These are phyloP conservation scores for Thyatira batis DNA, from an alignment of 2,888 invertebrate species.

Conservation along the genomic window DNA sequence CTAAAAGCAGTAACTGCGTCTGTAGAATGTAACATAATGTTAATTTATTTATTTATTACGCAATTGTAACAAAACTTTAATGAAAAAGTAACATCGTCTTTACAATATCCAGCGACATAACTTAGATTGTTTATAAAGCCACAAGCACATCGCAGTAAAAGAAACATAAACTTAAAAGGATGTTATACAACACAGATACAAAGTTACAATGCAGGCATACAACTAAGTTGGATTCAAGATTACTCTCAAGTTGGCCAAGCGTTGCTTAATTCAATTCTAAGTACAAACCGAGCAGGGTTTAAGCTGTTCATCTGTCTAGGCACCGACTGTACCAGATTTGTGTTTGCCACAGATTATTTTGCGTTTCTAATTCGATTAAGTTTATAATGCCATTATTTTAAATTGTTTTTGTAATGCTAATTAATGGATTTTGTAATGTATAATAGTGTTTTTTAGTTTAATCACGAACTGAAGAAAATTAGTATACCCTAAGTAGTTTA, in stretches of 20 bases:
- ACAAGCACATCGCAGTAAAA: background rate
- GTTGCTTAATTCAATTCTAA: slow-evolving; percentile 59
- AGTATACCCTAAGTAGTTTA: too few species aligned
- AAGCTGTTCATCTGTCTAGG: slow-evolving; percentile 40
- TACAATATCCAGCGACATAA: background rate
- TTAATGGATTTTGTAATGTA: background rate
- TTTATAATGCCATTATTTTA: slow-evolving; percentile 11
- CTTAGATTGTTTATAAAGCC: background rate
- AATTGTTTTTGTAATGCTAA: slow-evolving; percentile 4
- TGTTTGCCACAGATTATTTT: slow-evolving; percentile 19
- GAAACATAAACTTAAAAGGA: background rate
- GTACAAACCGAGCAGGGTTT: slow-evolving; percentile 48
- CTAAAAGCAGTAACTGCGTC: too few species aligned
- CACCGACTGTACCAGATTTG: slow-evolving; percentile 23
- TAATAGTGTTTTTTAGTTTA: too few species aligned
- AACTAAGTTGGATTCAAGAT: slow-evolving; percentile 50
- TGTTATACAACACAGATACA: background rate
- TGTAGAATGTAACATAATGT: too few species aligned
- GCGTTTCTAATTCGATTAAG: slow-evolving; percentile 22
- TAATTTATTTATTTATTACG: too few species aligned
- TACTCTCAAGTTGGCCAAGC: slow-evolving; percentile 39
- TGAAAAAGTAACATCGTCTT: background rate
- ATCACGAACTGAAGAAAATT: too few species aligned
- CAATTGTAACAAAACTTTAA: background rate
- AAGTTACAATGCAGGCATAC: slow-evolving; percentile 25